Evolutionary conservation across 2,797 vertebrate genomes (phyloP), one percentile per base, ranked within the genome.

Genomic region (Phoxinus dragarum): DNA sequence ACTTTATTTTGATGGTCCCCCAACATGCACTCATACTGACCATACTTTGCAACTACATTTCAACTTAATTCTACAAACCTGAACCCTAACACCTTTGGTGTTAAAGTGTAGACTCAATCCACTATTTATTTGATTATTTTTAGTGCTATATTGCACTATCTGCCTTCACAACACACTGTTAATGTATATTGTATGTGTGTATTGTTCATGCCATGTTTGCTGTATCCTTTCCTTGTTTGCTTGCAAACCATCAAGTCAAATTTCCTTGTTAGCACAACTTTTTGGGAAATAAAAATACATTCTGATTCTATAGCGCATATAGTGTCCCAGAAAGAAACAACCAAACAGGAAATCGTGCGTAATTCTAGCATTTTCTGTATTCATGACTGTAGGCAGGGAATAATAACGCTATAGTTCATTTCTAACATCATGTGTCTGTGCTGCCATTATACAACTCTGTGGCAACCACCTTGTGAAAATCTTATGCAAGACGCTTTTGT

Each of bases 401-500:
- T 42, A 56, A 71, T 6, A 71, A 56, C 34, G 4, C 9, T 59
- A 27, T 27, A 47, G 42, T 47, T 82, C 5, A n/a, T 56, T 64
- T 64, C 31, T 16, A 61, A 67, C 23, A 59, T 42, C 54, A n/a
- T 72, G 31, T 56, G 40, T 66, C 47, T 76, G 49, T 69, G 34
- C 56, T 21, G 71, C 9, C 64, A 69, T 78, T 77, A 67, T 73
- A 5, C n/a, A 80, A 42, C 44, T 67, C 44, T 52, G 66, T 66
- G 82, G 86, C 31, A 82, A 88, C 23, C 61, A 85, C 80, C 84
- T 85, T 74, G 47, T 74, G 80, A 34, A 88, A 52, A 52, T 77
- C 47, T 87, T 81, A 85, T 85, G 83, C 80, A 88, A 85, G 79
- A 66, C 59, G 75, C 73, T 78, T 79, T 85, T 85, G 83, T 85